phyloP scores from a whole-genome alignment of 2,888 invertebrate species.

The Gastracanthus pulcherrimus region DNA sequence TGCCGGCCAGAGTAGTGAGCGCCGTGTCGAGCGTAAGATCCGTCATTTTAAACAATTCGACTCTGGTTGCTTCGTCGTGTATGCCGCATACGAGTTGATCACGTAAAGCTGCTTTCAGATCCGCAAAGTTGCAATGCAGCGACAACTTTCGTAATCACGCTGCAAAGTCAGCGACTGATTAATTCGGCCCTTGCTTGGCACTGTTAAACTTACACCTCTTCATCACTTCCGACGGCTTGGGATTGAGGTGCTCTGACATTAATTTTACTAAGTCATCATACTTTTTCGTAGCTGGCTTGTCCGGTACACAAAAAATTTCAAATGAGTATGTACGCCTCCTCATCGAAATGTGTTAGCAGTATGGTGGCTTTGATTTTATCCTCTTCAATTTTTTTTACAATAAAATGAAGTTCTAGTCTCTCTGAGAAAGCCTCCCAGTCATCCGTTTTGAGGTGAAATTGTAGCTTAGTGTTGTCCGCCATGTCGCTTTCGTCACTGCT shows the following conservation, averaged over 20 bases:
- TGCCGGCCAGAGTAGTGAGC: not conserved
- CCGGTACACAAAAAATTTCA: constrained; percentile 56
- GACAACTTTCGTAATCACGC: constrained; percentile 71
- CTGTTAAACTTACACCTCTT: constrained; percentile 47
- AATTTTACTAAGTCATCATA: constrained; percentile 50
- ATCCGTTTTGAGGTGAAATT: constrained; percentile 30
- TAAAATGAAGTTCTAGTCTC: constrained; percentile 58
- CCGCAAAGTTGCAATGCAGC: not conserved
- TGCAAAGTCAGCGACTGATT: constrained; percentile 25
- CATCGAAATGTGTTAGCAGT: constrained; percentile 46
- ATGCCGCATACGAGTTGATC: not conserved
- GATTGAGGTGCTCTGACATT: constrained; percentile 55
- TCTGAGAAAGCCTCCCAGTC: constrained; percentile 55
- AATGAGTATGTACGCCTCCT: constrained; percentile 49
- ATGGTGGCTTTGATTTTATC: constrained; percentile 44
- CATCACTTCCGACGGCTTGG: constrained; percentile 54
- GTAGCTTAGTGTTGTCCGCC: not conserved
- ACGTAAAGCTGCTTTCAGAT: not conserved
- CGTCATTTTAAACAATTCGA: not conserved
- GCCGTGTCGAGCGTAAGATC: not conserved
- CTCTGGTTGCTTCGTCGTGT: not conserved
- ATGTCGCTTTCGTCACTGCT: not conserved
- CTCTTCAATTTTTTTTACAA: constrained; percentile 49
- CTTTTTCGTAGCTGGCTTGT: constrained; percentile 43
- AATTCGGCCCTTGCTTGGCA: constrained; percentile 6